Percentiles rank a stretch among this genome's conserved stretches.
Evolutionary conservation across 2,113 vertebrate genomes (phyloP).

Genomic region (mouse (Mus musculus)): DNA sequence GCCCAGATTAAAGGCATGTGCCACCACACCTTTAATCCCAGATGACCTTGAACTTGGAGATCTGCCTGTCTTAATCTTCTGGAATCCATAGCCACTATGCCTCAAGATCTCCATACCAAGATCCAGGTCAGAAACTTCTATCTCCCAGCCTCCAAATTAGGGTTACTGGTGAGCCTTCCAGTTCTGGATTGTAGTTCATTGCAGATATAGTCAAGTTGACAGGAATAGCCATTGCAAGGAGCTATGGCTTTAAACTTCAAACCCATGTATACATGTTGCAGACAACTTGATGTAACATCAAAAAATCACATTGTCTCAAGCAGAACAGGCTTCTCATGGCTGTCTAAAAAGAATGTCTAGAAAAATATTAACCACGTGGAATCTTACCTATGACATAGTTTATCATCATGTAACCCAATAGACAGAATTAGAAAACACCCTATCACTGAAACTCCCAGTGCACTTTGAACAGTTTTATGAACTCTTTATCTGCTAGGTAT

Average conservation of each 20-base stretch:
- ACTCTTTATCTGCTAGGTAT: neutral
- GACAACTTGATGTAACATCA: conserved; percentile 37
- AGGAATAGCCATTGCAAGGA: neutral
- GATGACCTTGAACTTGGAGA: too few species aligned
- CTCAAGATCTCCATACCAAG: too few species aligned
- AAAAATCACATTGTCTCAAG: conserved; percentile 7
- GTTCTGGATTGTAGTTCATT: too few species aligned
- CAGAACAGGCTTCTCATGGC: neutral
- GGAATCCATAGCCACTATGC: too few species aligned
- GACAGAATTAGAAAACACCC: neutral
- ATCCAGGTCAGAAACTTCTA: too few species aligned
- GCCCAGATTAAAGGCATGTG: too few species aligned
- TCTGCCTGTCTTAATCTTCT: too few species aligned
- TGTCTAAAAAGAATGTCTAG: conserved; percentile 29
- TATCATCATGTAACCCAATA: neutral
- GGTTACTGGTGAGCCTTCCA: too few species aligned
- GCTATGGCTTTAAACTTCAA: conserved; percentile 64
- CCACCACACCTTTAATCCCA: too few species aligned
- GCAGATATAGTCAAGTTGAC: too few species aligned
- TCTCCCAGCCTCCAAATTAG: too few species aligned
- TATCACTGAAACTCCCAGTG: neutral
- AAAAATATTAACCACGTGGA: conserved; percentile 1
- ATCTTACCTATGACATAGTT: neutral
- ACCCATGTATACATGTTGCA: conserved; percentile 30
- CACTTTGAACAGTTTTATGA: neutral